Base-by-base conservation (phyloP, 1,140 invertebrate species). In the Pseudomyrmex flavicornis region DNA sequence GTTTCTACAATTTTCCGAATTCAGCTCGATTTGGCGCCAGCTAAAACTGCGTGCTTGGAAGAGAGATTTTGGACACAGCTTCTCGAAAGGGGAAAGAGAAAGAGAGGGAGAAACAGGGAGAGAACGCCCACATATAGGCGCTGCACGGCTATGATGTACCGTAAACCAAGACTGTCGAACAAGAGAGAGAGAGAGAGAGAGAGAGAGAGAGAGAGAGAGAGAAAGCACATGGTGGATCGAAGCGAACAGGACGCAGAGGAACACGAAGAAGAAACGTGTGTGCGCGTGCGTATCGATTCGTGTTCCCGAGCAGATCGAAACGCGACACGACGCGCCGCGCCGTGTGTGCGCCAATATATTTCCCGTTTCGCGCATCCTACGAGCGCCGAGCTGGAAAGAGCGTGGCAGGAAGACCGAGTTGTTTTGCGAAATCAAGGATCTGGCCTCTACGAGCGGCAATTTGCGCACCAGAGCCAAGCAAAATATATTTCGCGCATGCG, bases 261-360 rank as follows among this genome's bases (percentile, higher is more conserved):
- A 35, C 26, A 35, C 35, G 35, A 35, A 35, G 35, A 35, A 35
- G 35, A 35, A 35, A 35, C 35, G 35, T 35, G 35, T 65, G 84
- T 22, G 74, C 70, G 82, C 85, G 26, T 52, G 52, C 15, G 54
- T 80, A 87, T 88, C 85, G 85, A 88, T 88, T 88, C 74, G 85
- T 68, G 46, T 66, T 80, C 50, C 84, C 68, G 69, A 59, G 66
- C 59, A 72, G 54, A 82, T 83, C 80, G 86, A 86, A 87, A 35
- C 69, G 85, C 73, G 58, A 56, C 82, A 73, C 63, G 62, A 85
- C 62, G 79, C 66, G 66, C 50, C 56, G 63, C 44, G 59, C 35
- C 35, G 35, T 35, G 35, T 35, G 7, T 86, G 54, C 68, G 69
- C 87, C 85, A 84, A 87, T 88, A 35, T 35, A 88, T 84, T 79